These are phyloP conservation scores for Indicator maculatus DNA, from an alignment of 2,113 vertebrate genomes.

Conservation along the genomic window DNA sequence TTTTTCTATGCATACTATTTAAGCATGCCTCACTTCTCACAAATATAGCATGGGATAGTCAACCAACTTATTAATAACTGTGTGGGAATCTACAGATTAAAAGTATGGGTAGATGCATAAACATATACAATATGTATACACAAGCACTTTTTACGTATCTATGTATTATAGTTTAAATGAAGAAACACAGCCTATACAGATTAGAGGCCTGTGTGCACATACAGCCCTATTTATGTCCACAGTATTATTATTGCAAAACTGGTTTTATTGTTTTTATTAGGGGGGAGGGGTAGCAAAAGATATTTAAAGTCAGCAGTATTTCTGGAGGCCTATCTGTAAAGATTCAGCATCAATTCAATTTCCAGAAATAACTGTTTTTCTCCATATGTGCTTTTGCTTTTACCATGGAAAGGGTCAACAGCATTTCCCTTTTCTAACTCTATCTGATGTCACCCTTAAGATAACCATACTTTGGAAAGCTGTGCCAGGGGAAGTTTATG, in stretches of 20 bases:
- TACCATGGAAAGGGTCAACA: neutral
- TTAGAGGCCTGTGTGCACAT: neutral
- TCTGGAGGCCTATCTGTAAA: neutral
- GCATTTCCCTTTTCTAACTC: neutral
- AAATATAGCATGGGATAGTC: neutral
- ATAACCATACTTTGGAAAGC: neutral
- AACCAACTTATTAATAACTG: neutral
- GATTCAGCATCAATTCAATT: neutral
- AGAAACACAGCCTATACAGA: neutral
- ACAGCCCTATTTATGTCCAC: neutral
- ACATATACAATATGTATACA: neutral
- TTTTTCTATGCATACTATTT: neutral
- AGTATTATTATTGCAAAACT: neutral
- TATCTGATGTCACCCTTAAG: neutral
- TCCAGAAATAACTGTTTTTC: neutral
- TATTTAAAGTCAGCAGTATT: neutral
- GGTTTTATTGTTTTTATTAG: accelerated
- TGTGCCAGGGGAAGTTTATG: no score
- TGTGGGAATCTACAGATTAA: neutral
- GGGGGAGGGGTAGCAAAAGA: no score
- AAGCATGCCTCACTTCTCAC: neutral
- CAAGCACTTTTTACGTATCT: neutral
- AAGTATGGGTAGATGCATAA: neutral
- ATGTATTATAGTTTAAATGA: neutral
- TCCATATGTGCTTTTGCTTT: neutral